phyloP scores from a whole-genome alignment of 2,888 invertebrate species.

The Aporophyla lueneburgensis region DNA sequence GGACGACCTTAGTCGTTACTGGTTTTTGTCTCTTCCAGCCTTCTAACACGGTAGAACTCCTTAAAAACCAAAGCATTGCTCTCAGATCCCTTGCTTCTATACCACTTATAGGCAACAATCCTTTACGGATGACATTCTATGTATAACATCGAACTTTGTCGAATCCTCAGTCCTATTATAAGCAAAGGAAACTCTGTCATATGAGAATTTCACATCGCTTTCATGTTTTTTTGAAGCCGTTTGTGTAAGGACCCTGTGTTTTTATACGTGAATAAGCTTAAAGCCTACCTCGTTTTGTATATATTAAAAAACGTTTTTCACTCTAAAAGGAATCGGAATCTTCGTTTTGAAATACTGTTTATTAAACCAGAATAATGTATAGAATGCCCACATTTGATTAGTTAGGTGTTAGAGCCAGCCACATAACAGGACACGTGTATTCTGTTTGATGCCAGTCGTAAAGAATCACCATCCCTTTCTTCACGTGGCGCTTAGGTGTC shows the following conservation, averaged over 20 bases:
- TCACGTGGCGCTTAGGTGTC: no score
- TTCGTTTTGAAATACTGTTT: no score
- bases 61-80: slow-evolving; percentile 26
- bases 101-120: slow-evolving; percentile 43
- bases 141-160: slow-evolving; percentile 49
- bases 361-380: no score
- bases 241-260: not conserved
- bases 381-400: no score
- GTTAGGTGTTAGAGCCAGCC: no score
- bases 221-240: slow-evolving; percentile 52
- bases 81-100: slow-evolving; percentile 17
- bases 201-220: slow-evolving; percentile 57
- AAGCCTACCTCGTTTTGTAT: not conserved
- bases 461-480: no score
- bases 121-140: slow-evolving; percentile 55
- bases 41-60: not conserved
- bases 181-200: slow-evolving; percentile 50
- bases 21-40: slow-evolving; percentile 20
- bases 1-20: no score
- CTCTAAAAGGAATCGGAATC: no score
- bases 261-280: not conserved
- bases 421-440: no score
- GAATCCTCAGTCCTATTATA: slow-evolving; percentile 38
- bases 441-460: no score
- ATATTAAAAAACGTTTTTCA: not conserved